Conservation (phyloP, 2,113 vertebrate genomes). For the Amphiprion ocellaris region DNA sequence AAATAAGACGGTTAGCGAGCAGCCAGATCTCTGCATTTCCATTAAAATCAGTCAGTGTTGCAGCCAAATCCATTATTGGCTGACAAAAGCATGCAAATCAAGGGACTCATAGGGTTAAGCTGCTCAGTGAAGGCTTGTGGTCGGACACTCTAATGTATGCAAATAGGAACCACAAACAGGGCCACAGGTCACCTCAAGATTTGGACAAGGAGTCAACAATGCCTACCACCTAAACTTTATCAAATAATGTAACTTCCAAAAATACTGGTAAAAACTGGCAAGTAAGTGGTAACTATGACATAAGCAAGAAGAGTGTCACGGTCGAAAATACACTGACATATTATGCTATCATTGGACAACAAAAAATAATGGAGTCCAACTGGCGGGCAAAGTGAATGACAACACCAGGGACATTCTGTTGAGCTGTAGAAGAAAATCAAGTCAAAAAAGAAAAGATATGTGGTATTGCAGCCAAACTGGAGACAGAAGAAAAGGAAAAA, state of each 20-base stretch:
- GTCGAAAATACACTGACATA: constrained; percentile 36
- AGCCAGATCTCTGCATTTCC: constrained; percentile 87
- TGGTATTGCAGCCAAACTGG: constrained; percentile 75
- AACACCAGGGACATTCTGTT: constrained; percentile 63
- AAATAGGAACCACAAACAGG: constrained; percentile 80
- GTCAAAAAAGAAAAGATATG: constrained; percentile 65
- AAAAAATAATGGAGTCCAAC: constrained; percentile 51
- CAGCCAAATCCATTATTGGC: constrained; percentile 81
- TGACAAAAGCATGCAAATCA: constrained; percentile 87
- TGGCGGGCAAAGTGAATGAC: constrained; percentile 48
- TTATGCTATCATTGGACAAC: constrained; percentile 39
- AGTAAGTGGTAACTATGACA: constrained; percentile 7
- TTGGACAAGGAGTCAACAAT: constrained; percentile 66
- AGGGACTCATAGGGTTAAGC: constrained; percentile 80
- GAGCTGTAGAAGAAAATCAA: constrained; percentile 67
- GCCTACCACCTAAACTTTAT: constrained; percentile 10
- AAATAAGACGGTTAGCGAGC: constrained; percentile 92
- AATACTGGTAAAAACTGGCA: neutral
- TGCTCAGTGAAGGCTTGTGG: constrained; percentile 69
- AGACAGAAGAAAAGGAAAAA: constrained; percentile 73
- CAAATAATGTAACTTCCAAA: constrained; percentile 10
- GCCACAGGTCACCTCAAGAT: constrained; percentile 70
- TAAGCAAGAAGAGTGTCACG: constrained; percentile 1
- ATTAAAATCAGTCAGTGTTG: constrained; percentile 84
- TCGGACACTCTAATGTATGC: constrained; percentile 82